Percentiles rank a stretch among this genome's conserved stretches.
phyloP scores from a whole-genome alignment of 2,797 vertebrate species.

The Coregonus sp. region DNA sequence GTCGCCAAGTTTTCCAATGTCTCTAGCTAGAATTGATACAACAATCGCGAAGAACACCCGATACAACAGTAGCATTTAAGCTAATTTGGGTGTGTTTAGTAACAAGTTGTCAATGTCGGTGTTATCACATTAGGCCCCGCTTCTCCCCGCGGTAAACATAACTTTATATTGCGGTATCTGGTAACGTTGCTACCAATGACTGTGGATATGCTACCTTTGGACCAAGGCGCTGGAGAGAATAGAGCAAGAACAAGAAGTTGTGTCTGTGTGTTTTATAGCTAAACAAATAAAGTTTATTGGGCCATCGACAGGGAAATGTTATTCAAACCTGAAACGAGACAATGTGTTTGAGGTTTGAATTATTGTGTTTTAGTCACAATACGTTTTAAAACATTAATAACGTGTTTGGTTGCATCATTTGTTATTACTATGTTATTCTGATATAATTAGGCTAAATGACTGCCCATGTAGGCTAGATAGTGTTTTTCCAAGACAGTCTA shows the following conservation, averaged over 20 bases:
- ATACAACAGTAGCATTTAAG: not conserved
- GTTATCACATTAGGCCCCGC: not conserved
- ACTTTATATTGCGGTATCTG: slow-evolving; percentile 22
- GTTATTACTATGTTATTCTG: not conserved
- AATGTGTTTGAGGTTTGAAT: not conserved
- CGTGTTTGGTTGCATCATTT: not conserved
- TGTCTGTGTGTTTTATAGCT: not conserved
- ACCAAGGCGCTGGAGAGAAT: not conserved
- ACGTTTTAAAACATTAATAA: not conserved
- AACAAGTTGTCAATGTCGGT: not conserved
- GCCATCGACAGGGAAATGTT: not conserved
- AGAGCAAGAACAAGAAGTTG: not conserved
- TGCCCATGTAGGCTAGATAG: too few relatives aligned
- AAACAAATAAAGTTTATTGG: not conserved
- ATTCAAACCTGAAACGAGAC: not conserved
- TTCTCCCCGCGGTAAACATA: not conserved
- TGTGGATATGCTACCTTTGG: not conserved
- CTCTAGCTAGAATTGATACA: slow-evolving; percentile 66
- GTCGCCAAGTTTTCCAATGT: slow-evolving; percentile 74
- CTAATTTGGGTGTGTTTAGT: not conserved
- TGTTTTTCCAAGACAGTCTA: too few relatives aligned
- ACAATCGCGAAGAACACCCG: slow-evolving; percentile 48
- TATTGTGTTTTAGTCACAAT: not conserved
- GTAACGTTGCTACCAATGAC: not conserved
- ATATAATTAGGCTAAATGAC: too few relatives aligned